phyloP scores from a whole-genome alignment of 2,113 vertebrate genomes.

The Tapirus terrestris region DNA sequence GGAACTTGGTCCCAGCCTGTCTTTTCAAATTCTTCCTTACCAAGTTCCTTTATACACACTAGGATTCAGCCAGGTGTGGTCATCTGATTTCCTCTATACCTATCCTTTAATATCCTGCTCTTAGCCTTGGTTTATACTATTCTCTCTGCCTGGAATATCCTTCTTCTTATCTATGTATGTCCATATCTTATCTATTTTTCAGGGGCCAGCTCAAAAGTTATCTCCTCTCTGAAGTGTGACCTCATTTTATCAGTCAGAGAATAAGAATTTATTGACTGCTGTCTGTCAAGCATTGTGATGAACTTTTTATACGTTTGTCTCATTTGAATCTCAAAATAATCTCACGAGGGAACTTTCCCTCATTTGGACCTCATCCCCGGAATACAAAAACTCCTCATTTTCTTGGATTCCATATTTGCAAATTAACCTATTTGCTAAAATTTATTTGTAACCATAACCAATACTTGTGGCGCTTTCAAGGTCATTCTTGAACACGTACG shows the following conservation, averaged over 20 bases:
- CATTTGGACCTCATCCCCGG: not conserved
- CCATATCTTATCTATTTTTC: not conserved
- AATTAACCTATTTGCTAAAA: not conserved
- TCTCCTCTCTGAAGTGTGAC: not conserved
- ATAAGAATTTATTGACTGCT: not conserved
- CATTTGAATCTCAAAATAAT: not conserved
- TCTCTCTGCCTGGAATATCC: not conserved
- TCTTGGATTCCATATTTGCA: not conserved
- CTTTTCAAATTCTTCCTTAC: conserved; percentile 22
- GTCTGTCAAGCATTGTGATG: not conserved
- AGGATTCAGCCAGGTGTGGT: not conserved
- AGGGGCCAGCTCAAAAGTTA: not conserved
- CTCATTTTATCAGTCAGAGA: not conserved
- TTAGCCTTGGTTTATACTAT: not conserved
- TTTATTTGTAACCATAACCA: not conserved
- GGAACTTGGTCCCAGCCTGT: not conserved
- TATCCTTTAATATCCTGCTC: not conserved
- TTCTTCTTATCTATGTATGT: not conserved
- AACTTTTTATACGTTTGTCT: not conserved
- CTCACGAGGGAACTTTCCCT: not conserved
- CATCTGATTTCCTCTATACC: not conserved
- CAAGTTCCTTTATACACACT: not conserved
- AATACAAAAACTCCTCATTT: not conserved
- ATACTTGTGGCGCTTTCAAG: not conserved
- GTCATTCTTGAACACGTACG: not conserved